Base-by-base conservation (phyloP, 2,888 invertebrate species). In the Xestia sexstrigata region DNA sequence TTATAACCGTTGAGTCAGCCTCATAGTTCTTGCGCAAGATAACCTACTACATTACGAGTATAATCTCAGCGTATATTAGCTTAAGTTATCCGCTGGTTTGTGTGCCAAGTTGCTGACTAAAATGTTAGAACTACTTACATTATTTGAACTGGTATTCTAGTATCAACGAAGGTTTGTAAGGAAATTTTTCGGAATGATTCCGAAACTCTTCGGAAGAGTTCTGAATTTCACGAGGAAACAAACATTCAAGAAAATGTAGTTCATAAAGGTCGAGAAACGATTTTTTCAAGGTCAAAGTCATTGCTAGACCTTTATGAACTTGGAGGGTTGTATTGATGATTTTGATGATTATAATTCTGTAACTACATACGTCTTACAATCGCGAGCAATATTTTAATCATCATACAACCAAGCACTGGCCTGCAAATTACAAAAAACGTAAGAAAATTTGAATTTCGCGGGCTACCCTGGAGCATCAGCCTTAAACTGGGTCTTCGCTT, bases 1-100 rank as follows among this genome's bases (percentile, higher is more conserved):
- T 72, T 66, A 73, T 76, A 81, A 39, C 49, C 35, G 35, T 39
- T 81, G 82, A 76, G 13, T 85, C 82, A 82, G 77, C 20, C 78
- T 66, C 65, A 11, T 17, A 52, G 77, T 13, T 45, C 70, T 82
- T 81, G 85, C 65, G 76, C 49, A 85, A 82, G 76, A 76, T 81
- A 81, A 66, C 71, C 69, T 52, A 72, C 39, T 52, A 17, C 15
- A 45, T 23, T 52, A 3, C 8, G 4, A 17, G 49, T 30, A 45
- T 81, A 70, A 81, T 85, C 82, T 72, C 9, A 52, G 30, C 26
- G 58, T 35, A 60, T 72, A 72, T 81, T 85, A 66, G 76, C 49
- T 80, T 71, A 52, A 58, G 66, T 72, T 74, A 84, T 75, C 68
- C 47, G 2, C 35, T 30, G 42, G 83, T 39, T 47, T 67, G 69